Percentiles rank a stretch among this genome's conserved stretches.
Evolutionary conservation across 1,140 invertebrate species (phyloP).

Genomic region (Neodiprion pinetum): DNA sequence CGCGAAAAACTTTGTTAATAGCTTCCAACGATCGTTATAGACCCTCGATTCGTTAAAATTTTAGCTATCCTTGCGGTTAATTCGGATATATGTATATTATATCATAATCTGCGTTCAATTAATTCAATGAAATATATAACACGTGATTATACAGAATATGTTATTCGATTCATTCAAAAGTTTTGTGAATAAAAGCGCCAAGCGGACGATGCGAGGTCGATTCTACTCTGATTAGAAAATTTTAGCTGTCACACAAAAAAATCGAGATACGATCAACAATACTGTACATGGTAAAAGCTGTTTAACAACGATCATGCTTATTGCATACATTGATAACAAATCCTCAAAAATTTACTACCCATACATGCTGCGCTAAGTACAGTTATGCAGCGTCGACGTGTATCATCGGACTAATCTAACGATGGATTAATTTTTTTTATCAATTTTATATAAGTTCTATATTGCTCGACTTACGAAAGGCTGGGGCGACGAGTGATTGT

Average conservation of each 20-base stretch:
- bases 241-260: not conserved
- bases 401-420: no score
- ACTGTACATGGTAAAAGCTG: not conserved
- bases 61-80: no score
- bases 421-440: no score
- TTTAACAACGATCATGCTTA: not conserved
- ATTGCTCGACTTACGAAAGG: constrained; percentile 52
- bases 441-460: not conserved
- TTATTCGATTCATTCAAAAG: not conserved
- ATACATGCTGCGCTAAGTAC: no score
- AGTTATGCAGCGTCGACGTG: no score
- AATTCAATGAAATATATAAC: not conserved
- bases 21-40: not conserved
- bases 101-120: not conserved
- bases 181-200: not conserved
- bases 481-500: constrained; percentile 53
- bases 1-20: not conserved
- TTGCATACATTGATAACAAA: no score
- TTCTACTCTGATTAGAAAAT: not conserved
- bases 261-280: not conserved
- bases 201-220: not conserved
- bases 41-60: not conserved
- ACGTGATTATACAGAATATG: no score
- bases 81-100: not conserved
- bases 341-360: no score